phyloP scores from a whole-genome alignment of 2,797 vertebrate species.

The Centropyge bicolor region DNA sequence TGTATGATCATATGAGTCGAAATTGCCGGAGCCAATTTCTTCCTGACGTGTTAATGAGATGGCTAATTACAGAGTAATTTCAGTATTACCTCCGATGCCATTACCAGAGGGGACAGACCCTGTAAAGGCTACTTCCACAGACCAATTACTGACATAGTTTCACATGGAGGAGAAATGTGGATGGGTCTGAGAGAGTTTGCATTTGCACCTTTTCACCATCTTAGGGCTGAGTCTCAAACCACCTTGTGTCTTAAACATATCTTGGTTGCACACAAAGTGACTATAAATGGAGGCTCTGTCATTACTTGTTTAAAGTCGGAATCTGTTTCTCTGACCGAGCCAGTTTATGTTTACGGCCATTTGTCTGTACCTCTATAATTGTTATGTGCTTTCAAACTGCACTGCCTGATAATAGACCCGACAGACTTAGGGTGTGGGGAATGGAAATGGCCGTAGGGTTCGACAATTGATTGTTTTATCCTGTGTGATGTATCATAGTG shows the following conservation, averaged over 20 bases:
- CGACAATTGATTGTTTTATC: neutral
- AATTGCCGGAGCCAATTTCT: neutral
- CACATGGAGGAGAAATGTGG: neutral
- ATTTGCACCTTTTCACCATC: slow-evolving; percentile 2
- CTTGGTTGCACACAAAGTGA: neutral
- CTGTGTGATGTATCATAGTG: neutral
- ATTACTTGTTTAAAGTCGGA: neutral
- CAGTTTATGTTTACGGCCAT: neutral
- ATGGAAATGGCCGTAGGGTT: neutral
- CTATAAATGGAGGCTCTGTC: neutral
- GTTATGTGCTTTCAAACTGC: neutral
- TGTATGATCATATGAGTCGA: neutral
- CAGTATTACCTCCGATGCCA: slow-evolving; percentile 2
- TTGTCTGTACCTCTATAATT: neutral
- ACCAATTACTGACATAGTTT: slow-evolving; percentile 15
- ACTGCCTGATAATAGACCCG: neutral
- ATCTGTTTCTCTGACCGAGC: neutral
- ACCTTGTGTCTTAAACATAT: neutral
- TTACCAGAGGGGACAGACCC: slow-evolving; percentile 8
- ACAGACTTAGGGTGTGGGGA: neutral
- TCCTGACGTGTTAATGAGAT: neutral
- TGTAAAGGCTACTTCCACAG: slow-evolving; percentile 15
- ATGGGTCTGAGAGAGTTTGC: neutral
- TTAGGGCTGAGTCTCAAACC: neutral
- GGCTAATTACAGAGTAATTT: slow-evolving; percentile 8